Evolutionary conservation across 2,888 invertebrate species (phyloP).

Genomic region (Sinelater perroti): DNA sequence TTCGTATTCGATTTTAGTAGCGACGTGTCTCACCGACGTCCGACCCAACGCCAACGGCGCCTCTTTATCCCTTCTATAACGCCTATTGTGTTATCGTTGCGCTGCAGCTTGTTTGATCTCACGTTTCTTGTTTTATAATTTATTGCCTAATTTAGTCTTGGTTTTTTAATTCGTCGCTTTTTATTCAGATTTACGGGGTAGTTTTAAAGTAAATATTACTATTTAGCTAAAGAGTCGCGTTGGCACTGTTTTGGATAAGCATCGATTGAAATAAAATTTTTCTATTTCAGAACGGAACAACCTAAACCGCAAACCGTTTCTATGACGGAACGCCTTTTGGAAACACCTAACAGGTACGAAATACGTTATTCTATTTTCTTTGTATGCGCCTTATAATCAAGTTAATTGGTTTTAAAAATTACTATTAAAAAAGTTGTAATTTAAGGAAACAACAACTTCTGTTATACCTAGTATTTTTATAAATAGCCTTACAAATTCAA

Average conservation of each 20-base stretch:
- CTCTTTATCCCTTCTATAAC: too few relatives aligned
- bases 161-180: conserved; percentile 40
- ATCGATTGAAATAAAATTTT: neutral
- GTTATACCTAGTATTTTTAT: too few relatives aligned
- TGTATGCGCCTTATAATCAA: too few relatives aligned
- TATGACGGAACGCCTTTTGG: conserved; percentile 53
- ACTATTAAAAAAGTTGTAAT: too few relatives aligned
- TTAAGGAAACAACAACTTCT: too few relatives aligned
- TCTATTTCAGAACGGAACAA: conserved; percentile 51
- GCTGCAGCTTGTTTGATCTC: conserved; percentile 31
- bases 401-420: too few relatives aligned
- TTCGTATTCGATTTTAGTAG: conserved; percentile 24
- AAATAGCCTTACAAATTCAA: too few relatives aligned
- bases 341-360: conserved; percentile 53
- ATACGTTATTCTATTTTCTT: too few relatives aligned
- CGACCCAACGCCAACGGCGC: too few relatives aligned
- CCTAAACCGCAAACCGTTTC: conserved; percentile 48
- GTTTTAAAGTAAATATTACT: conserved; percentile 11
- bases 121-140: conserved; percentile 41
- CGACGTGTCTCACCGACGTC: too few relatives aligned
- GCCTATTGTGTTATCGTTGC: conserved; percentile 37
- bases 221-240: conserved; percentile 5
- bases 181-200: conserved; percentile 25
- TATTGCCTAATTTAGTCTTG: conserved; percentile 40
- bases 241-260: neutral